Conservation (phyloP, 2,113 vertebrate species). For the Otolemur garnettii region DNA sequence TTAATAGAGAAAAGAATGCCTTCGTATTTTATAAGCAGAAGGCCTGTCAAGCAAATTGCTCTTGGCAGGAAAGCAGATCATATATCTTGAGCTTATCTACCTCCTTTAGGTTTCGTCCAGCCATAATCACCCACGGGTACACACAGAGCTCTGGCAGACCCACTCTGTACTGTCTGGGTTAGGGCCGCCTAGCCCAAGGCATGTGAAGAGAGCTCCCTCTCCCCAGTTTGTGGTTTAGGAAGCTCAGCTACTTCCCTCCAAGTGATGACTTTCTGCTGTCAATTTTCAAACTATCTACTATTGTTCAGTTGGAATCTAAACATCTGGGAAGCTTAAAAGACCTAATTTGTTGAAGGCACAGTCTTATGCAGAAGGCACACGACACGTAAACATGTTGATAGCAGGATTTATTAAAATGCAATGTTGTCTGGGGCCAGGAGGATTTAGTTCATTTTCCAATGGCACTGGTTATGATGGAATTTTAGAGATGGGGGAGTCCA, state of each 20-base stretch:
- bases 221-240: slow-evolving; percentile 54
- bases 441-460: not conserved
- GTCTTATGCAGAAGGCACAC: not conserved
- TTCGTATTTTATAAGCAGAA: slow-evolving; percentile 52
- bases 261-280: slow-evolving; percentile 64
- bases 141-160: not conserved
- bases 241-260: not conserved
- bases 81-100: slow-evolving; percentile 75
- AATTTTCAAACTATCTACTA: slow-evolving; percentile 66
- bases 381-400: slow-evolving; percentile 65
- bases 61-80: slow-evolving; percentile 69
- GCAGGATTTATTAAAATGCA: slow-evolving; percentile 69
- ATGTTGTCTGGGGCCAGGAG: not conserved
- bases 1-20: slow-evolving; percentile 58
- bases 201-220: not conserved
- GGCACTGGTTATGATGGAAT: not conserved
- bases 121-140: not conserved
- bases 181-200: not conserved
- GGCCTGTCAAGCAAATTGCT: slow-evolving; percentile 67
- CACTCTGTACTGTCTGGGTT: not conserved
- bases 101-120: slow-evolving; percentile 14
- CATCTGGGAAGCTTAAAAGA: slow-evolving; percentile 69
- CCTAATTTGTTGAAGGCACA: slow-evolving; percentile 51
- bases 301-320: slow-evolving; percentile 73
- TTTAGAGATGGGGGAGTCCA: not conserved